A percentile compares a stretch with the other conserved stretches of the same genome.
These are phyloP conservation scores for Ailuropoda melanoleuca DNA, from an alignment of 2,113 vertebrate species.

Conservation along the genomic window DNA sequence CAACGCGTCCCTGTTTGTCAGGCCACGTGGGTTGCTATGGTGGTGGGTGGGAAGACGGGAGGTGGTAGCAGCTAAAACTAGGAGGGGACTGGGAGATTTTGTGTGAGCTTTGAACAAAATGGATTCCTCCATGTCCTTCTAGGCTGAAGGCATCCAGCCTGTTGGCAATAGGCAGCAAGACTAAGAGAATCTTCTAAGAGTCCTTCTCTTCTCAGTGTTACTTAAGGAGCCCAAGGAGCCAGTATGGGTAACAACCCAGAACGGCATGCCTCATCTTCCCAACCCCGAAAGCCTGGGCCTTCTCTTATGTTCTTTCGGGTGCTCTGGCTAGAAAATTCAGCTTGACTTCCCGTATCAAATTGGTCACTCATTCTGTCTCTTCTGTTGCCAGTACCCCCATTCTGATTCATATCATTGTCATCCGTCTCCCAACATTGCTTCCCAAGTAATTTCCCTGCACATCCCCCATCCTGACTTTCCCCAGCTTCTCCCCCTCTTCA, in stretches of 20 bases:
- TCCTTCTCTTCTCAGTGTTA: not conserved
- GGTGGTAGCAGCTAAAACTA: not conserved
- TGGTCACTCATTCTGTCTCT: not conserved
- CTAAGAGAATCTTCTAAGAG: not conserved
- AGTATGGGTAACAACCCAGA: not conserved
- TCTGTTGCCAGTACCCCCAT: not conserved
- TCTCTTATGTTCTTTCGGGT: not conserved
- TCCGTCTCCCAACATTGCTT: constrained; percentile 15
- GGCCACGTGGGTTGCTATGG: not conserved
- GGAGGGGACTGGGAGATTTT: not conserved
- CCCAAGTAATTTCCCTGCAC: not conserved
- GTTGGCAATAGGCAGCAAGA: not conserved
- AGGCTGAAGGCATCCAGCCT: not conserved
- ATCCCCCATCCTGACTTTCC: not conserved
- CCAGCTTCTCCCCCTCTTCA: not conserved
- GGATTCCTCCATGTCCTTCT: not conserved
- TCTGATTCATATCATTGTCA: not conserved
- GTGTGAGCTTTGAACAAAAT: not conserved
- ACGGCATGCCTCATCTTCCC: rapidly evolving
- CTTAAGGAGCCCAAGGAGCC: not conserved
- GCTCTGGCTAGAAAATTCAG: not conserved
- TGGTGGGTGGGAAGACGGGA: not conserved
- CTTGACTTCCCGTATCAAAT: not conserved
- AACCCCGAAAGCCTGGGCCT: not conserved
- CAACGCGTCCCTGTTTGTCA: not conserved